These are phyloP conservation scores for Camelus dromedarius DNA, from an alignment of 2,113 vertebrate genomes.

Conservation along the genomic window DNA sequence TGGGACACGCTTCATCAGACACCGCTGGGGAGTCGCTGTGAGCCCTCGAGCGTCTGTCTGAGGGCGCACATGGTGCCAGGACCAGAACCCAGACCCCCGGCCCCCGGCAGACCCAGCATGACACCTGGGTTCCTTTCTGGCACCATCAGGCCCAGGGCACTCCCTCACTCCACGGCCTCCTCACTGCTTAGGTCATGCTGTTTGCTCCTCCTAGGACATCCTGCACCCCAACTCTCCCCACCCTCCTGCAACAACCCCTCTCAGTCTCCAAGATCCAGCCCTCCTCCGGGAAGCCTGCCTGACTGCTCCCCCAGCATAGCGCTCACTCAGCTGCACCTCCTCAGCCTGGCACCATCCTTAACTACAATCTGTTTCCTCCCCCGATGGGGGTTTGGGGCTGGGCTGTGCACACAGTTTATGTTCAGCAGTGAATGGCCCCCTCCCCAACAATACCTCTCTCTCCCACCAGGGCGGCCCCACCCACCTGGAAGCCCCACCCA, in stretches of 20 bases:
- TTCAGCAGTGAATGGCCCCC: fast-evolving
- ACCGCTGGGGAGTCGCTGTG: fast-evolving
- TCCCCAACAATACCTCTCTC: fast-evolving
- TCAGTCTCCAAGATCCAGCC: background rate
- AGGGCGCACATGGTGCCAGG: fast-evolving
- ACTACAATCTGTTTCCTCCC: background rate
- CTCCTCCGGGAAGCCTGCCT: background rate
- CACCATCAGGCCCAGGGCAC: fast-evolving
- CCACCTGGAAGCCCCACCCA: slow-evolving; percentile 70
- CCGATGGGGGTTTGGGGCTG: background rate
- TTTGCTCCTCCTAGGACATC: background rate
- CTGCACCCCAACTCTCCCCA: background rate
- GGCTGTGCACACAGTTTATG: fast-evolving
- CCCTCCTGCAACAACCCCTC: no score
- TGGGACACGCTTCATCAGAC: background rate
- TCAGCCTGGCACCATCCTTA: background rate
- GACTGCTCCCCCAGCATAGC: background rate
- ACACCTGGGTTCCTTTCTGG: fast-evolving
- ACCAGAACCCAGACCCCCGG: background rate
- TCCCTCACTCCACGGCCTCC: no score
- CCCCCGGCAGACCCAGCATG: background rate
- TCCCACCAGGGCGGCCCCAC: background rate
- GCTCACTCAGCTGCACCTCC: fast-evolving
- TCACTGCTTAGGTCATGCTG: no score
- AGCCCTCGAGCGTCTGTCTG: background rate